These are phyloP conservation scores for Cephus sareptanus DNA, from an alignment of 2,888 invertebrate genomes.

Conservation along the genomic window DNA sequence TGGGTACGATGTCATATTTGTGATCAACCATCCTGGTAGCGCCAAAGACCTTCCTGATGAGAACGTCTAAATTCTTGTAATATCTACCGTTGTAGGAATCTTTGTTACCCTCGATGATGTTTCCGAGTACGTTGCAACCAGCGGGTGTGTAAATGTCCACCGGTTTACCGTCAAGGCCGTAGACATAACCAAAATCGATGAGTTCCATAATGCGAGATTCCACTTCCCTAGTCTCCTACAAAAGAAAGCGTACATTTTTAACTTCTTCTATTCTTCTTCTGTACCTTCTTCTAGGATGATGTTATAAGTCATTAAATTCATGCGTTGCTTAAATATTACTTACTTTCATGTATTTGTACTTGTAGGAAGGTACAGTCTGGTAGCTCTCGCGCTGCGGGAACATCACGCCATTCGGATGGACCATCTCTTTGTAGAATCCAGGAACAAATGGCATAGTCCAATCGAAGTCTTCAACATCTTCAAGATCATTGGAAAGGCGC, in stretches of 20 bases:
- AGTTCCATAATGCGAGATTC: slow-evolving; percentile 53
- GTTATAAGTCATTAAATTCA: too few species aligned
- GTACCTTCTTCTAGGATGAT: too few species aligned
- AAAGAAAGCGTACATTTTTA: not conserved
- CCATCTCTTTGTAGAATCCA: slow-evolving; percentile 70
- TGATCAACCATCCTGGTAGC: slow-evolving; percentile 41
- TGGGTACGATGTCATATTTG: slow-evolving; percentile 68
- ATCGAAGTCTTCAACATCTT: slow-evolving; percentile 63
- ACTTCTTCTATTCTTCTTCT: too few species aligned
- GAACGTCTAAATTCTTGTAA: slow-evolving; percentile 27
- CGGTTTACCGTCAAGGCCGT: slow-evolving; percentile 41
- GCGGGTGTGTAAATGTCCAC: slow-evolving; percentile 31
- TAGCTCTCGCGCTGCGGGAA: slow-evolving; percentile 63
- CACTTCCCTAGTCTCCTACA: slow-evolving; percentile 6
- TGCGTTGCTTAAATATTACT: not conserved
- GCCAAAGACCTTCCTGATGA: slow-evolving; percentile 33
- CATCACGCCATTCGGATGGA: slow-evolving; percentile 68
- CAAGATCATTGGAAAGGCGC: slow-evolving; percentile 67
- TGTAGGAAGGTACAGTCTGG: not conserved
- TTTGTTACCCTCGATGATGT: slow-evolving; percentile 27
- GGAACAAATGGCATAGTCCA: slow-evolving; percentile 65
- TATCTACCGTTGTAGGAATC: slow-evolving; percentile 29
- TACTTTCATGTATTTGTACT: slow-evolving; percentile 3
- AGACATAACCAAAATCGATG: slow-evolving; percentile 55
- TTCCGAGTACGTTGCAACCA: slow-evolving; percentile 38